Evolutionary conservation across 2,797 vertebrate species (phyloP).

Genomic region (Halcyon chelicuti): DNA sequence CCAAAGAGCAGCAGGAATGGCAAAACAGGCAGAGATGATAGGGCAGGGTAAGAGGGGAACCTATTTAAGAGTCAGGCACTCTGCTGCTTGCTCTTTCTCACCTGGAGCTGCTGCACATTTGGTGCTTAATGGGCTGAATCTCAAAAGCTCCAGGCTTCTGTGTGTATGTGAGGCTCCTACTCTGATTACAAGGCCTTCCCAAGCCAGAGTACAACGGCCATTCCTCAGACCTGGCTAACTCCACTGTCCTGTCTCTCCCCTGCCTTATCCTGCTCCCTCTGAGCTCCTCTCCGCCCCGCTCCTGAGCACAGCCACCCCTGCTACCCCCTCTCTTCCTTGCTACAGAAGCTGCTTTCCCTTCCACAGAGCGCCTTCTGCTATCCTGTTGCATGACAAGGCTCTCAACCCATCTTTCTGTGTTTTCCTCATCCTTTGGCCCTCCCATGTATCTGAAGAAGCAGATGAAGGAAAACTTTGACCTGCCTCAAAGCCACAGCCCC

Average conservation of each 20-base stretch:
- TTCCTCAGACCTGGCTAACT: neutral
- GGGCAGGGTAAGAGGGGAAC: neutral
- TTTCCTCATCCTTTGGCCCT: neutral
- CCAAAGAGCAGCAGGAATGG: neutral
- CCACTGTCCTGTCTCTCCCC: neutral
- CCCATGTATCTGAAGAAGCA: neutral
- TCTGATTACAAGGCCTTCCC: neutral
- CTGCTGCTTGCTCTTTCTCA: neutral
- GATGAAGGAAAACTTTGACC: neutral
- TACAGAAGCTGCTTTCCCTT: neutral
- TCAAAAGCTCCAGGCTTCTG: neutral
- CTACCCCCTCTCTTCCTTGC: neutral
- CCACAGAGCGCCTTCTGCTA: neutral
- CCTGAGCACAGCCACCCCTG: neutral
- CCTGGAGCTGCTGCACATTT: neutral
- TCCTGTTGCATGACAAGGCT: neutral
- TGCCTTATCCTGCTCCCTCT: neutral
- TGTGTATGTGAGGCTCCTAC: neutral
- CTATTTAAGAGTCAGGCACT: neutral
- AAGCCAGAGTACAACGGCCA: neutral
- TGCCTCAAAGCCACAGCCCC: neutral
- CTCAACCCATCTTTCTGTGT: neutral
- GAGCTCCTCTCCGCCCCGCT: neutral
- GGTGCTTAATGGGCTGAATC: neutral
- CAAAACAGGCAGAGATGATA: neutral